Evolutionary conservation across 2,113 vertebrate genomes (phyloP).

Genomic region (Periophthalmus modestus): DNA sequence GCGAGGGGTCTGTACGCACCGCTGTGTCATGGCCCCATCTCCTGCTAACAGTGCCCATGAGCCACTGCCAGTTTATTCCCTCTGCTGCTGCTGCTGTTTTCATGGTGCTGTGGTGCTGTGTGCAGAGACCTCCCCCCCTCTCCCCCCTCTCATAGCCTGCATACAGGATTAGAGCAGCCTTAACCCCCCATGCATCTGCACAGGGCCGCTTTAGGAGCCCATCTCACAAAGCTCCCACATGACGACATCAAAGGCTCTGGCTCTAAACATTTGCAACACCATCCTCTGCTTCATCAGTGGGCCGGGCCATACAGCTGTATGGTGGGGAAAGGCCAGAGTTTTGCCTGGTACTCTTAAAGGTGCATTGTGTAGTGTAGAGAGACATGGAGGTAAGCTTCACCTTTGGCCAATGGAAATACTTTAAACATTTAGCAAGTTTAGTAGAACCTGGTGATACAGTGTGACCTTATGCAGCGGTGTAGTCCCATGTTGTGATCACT

Average conservation of each 20-base stretch:
- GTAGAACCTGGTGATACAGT: neutral
- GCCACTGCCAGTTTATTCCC: conserved; percentile 41
- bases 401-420: neutral
- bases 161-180: conserved; percentile 24
- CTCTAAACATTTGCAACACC: conserved; percentile 35
- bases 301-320: conserved; percentile 19
- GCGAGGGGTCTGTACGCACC: conserved; percentile 84
- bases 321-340: neutral
- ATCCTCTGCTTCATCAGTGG: conserved; percentile 48
- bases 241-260: conserved; percentile 28
- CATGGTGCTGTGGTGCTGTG: conserved; percentile 34
- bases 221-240: conserved; percentile 19
- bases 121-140: conserved; percentile 34
- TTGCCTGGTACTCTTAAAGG: neutral
- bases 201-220: conserved; percentile 15
- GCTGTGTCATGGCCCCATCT: conserved; percentile 63
- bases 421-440: neutral
- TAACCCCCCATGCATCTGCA: conserved; percentile 19
- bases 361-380: neutral
- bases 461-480: neutral
- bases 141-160: conserved; percentile 39
- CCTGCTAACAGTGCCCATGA: conserved; percentile 53
- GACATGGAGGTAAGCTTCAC: neutral
- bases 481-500: neutral
- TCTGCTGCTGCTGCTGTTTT: conserved; percentile 35